phyloP scores from a whole-genome alignment of 2,888 invertebrate species.

The Andrena bicolor region DNA sequence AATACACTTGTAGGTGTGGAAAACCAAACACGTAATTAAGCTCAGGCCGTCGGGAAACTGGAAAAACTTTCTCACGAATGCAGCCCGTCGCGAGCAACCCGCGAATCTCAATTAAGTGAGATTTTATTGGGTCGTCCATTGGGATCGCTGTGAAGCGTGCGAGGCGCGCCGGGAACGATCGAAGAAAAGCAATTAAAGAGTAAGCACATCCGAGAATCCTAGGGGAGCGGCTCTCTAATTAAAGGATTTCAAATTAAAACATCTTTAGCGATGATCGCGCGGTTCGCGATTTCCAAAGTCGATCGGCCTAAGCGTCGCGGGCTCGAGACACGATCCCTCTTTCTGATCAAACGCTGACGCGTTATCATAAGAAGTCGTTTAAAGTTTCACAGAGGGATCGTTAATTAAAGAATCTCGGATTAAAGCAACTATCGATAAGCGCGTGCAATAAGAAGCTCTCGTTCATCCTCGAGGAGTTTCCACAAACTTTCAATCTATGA shows the following conservation, averaged over 20 bases:
- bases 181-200: constrained; percentile 72
- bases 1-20: constrained; percentile 28
- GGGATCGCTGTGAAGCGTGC: constrained; percentile 28
- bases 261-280: constrained; percentile 52
- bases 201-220: constrained; percentile 62
- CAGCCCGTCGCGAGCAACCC: constrained; percentile 3
- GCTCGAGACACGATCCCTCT: constrained; percentile 32
- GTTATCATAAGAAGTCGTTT: constrained; percentile 43
- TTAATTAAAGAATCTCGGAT: constrained; percentile 64
- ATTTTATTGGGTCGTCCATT: constrained; percentile 56
- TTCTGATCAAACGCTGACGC: constrained; percentile 16
- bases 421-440: constrained; percentile 25
- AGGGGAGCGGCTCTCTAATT: constrained; percentile 58
- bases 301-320: constrained; percentile 36
- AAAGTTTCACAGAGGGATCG: constrained; percentile 45
- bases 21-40: constrained; percentile 49
- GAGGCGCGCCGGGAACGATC: constrained; percentile 42
- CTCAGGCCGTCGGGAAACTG: not conserved
- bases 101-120: constrained; percentile 63
- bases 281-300: constrained; percentile 12
- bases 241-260: constrained; percentile 70
- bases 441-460: constrained; percentile 31
- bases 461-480: constrained; percentile 16
- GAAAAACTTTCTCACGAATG: constrained; percentile 49
- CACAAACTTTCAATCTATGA: constrained; percentile 28